Conservation (phyloP, 2,113 vertebrate genomes). For the Pantherophis guttatus region DNA sequence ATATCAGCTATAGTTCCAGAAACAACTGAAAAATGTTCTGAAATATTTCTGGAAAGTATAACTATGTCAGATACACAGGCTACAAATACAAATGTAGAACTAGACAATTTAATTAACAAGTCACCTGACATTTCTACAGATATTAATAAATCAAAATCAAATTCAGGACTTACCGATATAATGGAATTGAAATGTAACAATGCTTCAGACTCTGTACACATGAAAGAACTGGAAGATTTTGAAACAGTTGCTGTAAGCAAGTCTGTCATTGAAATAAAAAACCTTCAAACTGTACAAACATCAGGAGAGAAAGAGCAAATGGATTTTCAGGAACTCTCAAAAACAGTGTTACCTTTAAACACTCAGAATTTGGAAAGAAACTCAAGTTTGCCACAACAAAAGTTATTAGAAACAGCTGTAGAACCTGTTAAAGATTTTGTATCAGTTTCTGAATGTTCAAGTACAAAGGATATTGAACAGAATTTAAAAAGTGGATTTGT, state of each 20-base stretch:
- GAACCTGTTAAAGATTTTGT: background rate
- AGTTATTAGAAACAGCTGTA: background rate
- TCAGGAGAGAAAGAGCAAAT: background rate
- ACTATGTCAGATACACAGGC: background rate
- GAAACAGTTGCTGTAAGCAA: background rate
- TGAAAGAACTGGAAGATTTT: background rate
- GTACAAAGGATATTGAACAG: background rate
- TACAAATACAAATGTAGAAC: background rate
- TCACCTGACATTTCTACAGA: background rate
- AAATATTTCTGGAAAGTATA: background rate
- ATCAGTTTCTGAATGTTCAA: background rate
- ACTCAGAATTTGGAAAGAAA: conserved; percentile 3
- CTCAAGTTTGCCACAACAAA: background rate
- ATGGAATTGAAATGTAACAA: background rate
- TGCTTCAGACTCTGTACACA: background rate
- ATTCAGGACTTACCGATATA: background rate
- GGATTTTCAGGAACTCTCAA: background rate
- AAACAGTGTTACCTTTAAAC: background rate
- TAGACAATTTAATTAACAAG: background rate
- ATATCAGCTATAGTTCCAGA: background rate
- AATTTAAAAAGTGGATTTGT: background rate
- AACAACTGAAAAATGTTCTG: background rate
- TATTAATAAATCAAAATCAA: background rate
- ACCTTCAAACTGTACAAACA: background rate
- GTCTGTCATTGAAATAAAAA: background rate